phyloP scores from a whole-genome alignment of 2,888 invertebrate genomes.

The Pherbina coryleti region DNA sequence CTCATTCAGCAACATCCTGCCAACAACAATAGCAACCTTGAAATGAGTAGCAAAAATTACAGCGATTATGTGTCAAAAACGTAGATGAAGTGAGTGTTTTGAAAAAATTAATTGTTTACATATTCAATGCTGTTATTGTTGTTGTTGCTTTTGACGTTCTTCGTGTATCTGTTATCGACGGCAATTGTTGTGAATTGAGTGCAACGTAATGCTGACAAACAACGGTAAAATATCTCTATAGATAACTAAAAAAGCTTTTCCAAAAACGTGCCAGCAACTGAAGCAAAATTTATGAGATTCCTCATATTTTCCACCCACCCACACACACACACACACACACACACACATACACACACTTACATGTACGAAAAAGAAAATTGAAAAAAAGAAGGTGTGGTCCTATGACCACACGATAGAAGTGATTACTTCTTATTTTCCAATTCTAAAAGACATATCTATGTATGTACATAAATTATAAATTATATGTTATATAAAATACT shows the following conservation, averaged over 20 bases:
- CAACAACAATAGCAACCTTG: background rate
- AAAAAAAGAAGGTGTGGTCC: too few relatives aligned
- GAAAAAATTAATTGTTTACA: slow-evolving; percentile 15
- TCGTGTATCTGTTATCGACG: background rate
- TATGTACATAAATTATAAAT: too few relatives aligned
- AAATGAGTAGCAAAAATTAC: background rate
- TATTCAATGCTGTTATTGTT: background rate
- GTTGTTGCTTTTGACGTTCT: slow-evolving; percentile 36
- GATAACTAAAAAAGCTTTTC: background rate
- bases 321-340: too few relatives aligned
- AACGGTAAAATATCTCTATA: background rate
- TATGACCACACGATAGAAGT: too few relatives aligned
- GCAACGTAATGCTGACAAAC: background rate
- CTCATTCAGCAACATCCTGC: slow-evolving; percentile 44
- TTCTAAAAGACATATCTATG: too few relatives aligned
- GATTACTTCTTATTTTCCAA: too few relatives aligned
- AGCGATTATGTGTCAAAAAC: slow-evolving; percentile 15
- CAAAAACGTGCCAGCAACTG: too few relatives aligned
- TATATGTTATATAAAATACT: too few relatives aligned
- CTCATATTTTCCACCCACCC: background rate
- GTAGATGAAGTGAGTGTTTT: background rate
- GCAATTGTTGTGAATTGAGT: background rate
- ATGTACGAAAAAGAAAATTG: too few relatives aligned
- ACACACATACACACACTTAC: too few relatives aligned
- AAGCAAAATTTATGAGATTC: too few relatives aligned